Conservation (phyloP, 2,797 vertebrate species). For the Rhabdophis nuchalis region DNA sequence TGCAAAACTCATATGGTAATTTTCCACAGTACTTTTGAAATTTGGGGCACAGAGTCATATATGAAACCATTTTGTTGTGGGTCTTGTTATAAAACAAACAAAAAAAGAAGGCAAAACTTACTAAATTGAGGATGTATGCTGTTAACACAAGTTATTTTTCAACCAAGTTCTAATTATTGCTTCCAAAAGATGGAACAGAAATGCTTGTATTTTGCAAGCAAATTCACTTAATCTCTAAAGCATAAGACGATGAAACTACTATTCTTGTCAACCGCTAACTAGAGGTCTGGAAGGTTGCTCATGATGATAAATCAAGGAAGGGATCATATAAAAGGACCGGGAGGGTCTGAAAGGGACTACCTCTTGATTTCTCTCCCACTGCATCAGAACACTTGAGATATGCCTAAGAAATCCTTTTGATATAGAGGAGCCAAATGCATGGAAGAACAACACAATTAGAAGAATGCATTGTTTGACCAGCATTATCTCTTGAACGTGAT, state of each 20-base stretch:
- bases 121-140: neutral
- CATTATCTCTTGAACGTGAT: constrained; percentile 64
- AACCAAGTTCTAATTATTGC: neutral
- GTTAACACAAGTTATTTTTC: neutral
- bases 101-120: neutral
- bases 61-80: neutral
- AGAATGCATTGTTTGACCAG: constrained; percentile 56
- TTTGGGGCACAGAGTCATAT: neutral
- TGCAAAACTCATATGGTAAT: neutral
- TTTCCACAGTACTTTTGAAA: neutral
- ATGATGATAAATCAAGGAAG: neutral
- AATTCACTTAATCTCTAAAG: neutral
- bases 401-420: neutral
- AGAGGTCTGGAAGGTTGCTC: neutral
- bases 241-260: neutral
- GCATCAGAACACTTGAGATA: neutral
- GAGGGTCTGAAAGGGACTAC: neutral
- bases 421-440: neutral
- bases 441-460: neutral
- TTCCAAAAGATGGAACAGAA: neutral
- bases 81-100: neutral
- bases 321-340: neutral
- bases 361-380: neutral
- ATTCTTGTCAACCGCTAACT: neutral
- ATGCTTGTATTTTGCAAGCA: neutral